A percentile compares a stretch with the other conserved stretches of the same genome.
Evolutionary conservation across 2,113 vertebrate species (phyloP).

Genomic region (Nycticorax nycticorax): DNA sequence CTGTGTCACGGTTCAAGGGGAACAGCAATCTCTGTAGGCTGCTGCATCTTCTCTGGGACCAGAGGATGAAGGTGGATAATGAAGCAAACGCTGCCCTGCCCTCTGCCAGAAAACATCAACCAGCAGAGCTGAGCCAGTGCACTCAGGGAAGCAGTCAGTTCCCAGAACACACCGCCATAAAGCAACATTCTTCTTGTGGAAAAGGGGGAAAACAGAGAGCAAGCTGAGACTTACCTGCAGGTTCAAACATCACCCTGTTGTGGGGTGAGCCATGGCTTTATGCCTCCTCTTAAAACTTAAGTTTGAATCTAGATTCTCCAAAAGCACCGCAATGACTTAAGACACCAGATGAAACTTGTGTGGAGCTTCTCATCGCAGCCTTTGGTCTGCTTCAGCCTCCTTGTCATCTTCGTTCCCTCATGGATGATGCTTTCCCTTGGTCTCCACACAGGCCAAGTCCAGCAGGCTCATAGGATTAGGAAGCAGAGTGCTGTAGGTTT

Average conservation of each 20-base stretch:
- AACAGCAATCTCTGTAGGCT: neutral
- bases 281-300: neutral
- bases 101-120: neutral
- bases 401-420: neutral
- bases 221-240: neutral
- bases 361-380: neutral
- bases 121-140: neutral
- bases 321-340: neutral
- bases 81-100: accelerated
- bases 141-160: neutral
- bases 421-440: neutral
- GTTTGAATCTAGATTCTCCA: neutral
- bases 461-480: neutral
- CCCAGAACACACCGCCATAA: neutral
- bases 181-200: neutral
- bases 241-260: neutral
- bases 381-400: neutral
- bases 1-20: neutral
- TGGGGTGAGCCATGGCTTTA: neutral
- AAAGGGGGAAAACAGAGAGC: neutral
- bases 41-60: neutral
- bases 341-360: no score
- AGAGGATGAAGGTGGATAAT: neutral
- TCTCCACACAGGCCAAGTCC: neutral
- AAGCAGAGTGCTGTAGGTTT: neutral